Base-by-base conservation (phyloP, 2,113 vertebrate genomes). In the Perognathus longimembris region DNA sequence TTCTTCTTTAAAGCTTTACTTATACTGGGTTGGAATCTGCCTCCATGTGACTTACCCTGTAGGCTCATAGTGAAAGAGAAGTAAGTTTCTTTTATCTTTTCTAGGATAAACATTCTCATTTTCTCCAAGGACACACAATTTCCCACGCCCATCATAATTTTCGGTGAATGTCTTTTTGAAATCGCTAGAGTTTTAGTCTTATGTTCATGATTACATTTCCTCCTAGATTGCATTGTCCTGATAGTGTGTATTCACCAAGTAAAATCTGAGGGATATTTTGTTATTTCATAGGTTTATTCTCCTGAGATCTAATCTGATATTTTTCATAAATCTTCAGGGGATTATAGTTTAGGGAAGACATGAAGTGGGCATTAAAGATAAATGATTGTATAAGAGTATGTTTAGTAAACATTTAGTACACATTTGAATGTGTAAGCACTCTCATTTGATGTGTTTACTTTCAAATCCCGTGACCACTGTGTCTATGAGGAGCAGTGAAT, bases 321-420 rank as follows among this genome's bases (percentile, higher is more conserved):
- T 73, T 76, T 93, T 74, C 45, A 40, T 84, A 54, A 80, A 50
- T 90, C 40, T 80, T 90, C 11, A 61, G 15, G 24, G 61, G 24
- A 22, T 94, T 93, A 30, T 45, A 40, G 30, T 90, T 84, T 82
- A 80, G 17, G 75, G 79, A 91, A 92, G 64, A 74, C 32, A 70
- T 70, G 69, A 86, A 83, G 50, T 92, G 22, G 70, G 67, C 34
- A 70, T 74, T 82, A 85, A 85, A 66, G 63, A 81, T 61, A 81
- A 77, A 92, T 86, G 84, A 82, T 38, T 88, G 1, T 76, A 28
- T 57, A 75, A 45, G 9, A 86, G 18, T 63, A 30, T 94, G 77
- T 85, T 94, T 95, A 88, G 77, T 71, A 90, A 88, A 80, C 86
- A n/a, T n/a, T n/a, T n/a, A n/a, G n/a, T n/a, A n/a, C n/a, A 54